Conservation (phyloP, 2,113 vertebrate species). For the Arenaria interpres region DNA sequence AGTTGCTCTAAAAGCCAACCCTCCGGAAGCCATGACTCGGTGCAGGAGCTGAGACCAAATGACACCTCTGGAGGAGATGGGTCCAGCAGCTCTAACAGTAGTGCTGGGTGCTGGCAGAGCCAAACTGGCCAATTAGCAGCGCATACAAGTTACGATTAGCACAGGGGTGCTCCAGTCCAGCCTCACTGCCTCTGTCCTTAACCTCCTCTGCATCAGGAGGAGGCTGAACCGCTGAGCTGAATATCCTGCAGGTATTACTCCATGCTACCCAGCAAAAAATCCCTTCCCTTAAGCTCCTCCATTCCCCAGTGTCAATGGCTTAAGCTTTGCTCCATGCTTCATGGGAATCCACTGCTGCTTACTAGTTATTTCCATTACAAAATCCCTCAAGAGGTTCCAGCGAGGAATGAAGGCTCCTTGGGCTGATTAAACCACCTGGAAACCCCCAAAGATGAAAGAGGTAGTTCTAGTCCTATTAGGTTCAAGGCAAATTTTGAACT, state of each 20-base stretch:
- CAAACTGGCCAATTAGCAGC: neutral
- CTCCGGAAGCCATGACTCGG: neutral
- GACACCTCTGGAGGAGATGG: neutral
- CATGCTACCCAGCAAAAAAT: neutral
- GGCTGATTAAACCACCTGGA: constrained; percentile 36
- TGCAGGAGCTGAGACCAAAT: neutral
- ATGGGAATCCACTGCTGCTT: constrained; percentile 3
- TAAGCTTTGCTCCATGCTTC: neutral
- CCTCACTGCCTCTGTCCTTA: neutral
- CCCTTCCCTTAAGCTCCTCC: neutral
- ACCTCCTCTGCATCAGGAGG: neutral
- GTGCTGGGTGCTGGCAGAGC: neutral
- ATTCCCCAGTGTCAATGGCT: neutral
- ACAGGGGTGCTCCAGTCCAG: neutral
- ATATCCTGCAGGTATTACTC: neutral
- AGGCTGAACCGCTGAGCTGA: neutral
- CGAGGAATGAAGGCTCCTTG: constrained; percentile 8
- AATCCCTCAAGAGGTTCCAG: constrained; percentile 33
- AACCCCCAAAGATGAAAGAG: constrained; percentile 14
- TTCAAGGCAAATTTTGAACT: constrained; percentile 44
- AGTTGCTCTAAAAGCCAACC: neutral
- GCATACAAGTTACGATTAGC: neutral
- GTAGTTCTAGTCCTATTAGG: neutral
- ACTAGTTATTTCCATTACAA: constrained; percentile 17
- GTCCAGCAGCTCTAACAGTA: neutral